These are phyloP conservation scores for Dryomyza anilis DNA, from an alignment of 2,888 invertebrate genomes.

Conservation along the genomic window DNA sequence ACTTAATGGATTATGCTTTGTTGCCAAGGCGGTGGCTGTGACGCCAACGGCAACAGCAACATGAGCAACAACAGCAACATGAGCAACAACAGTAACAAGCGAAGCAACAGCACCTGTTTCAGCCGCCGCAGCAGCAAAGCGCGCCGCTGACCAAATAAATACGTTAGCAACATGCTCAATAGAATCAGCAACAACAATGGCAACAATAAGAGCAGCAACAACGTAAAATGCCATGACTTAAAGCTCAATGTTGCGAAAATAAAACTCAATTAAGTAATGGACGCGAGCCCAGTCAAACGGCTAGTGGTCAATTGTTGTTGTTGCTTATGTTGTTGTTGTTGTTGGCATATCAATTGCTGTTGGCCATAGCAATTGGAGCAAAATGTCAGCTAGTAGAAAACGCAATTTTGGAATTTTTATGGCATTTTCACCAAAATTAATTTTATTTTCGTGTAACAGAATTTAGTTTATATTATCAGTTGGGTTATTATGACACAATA, in stretches of 20 bases:
- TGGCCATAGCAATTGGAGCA: constrained; percentile 5
- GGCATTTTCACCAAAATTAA: too few relatives aligned
- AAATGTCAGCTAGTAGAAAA: neutral
- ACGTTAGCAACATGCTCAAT: neutral
- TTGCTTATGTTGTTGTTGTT: neutral
- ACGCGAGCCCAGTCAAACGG: neutral
- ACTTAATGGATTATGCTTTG: neutral
- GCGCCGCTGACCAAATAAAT: constrained; percentile 7
- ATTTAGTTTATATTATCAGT: too few relatives aligned
- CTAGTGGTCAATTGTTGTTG: too few relatives aligned
- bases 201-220: constrained; percentile 33
- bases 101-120: constrained; percentile 26
- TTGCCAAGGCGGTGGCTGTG: neutral
- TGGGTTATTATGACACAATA: too few relatives aligned
- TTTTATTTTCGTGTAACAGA: too few relatives aligned
- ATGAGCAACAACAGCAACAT: constrained; percentile 1
- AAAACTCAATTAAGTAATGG: constrained; percentile 20
- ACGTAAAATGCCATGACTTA: constrained; percentile 23
- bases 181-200: constrained; percentile 34
- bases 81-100: constrained; percentile 20
- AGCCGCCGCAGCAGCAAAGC: too few relatives aligned
- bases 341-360: neutral
- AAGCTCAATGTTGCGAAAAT: constrained; percentile 12
- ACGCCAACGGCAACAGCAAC: constrained; percentile 36
- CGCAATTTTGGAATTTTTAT: too few relatives aligned